phyloP scores from a whole-genome alignment of 1,140 invertebrate species.

The Apocrypta bakeri region DNA sequence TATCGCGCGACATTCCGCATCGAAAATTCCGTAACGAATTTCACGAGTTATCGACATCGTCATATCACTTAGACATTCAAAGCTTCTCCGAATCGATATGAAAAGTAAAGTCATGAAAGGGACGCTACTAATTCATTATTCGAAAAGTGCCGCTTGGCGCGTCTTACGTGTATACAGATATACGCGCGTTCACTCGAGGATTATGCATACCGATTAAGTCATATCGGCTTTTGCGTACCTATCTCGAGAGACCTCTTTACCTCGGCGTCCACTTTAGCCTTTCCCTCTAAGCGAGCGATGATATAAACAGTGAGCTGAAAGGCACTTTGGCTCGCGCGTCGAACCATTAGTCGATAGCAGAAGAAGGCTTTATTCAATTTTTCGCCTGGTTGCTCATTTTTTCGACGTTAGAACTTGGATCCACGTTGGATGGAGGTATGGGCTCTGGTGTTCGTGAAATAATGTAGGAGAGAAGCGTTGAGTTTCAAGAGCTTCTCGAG shows the following conservation, averaged over 20 bases:
- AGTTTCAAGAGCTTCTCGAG: too few relatives aligned
- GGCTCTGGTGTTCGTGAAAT: not conserved
- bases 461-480: too few relatives aligned
- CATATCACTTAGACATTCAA: too few relatives aligned
- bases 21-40: too few relatives aligned
- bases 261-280: not conserved
- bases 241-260: not conserved
- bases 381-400: not conserved
- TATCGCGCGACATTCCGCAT: too few relatives aligned
- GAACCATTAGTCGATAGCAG: not conserved
- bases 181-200: not conserved
- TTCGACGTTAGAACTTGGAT: not conserved
- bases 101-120: too few relatives aligned
- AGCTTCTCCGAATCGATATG: too few relatives aligned
- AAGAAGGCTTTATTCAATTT: not conserved
- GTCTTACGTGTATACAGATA: not conserved
- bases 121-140: not conserved
- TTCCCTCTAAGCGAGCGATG: not conserved
- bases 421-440: not conserved
- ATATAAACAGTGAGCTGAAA: not conserved
- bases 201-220: not conserved
- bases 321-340: slow-evolving; percentile 7
- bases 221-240: not conserved
- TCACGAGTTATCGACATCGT: too few relatives aligned
- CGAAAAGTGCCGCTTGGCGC: not conserved